These are phyloP conservation scores for Lophura nycthemera DNA, from an alignment of 2,113 vertebrate genomes.

Conservation along the genomic window DNA sequence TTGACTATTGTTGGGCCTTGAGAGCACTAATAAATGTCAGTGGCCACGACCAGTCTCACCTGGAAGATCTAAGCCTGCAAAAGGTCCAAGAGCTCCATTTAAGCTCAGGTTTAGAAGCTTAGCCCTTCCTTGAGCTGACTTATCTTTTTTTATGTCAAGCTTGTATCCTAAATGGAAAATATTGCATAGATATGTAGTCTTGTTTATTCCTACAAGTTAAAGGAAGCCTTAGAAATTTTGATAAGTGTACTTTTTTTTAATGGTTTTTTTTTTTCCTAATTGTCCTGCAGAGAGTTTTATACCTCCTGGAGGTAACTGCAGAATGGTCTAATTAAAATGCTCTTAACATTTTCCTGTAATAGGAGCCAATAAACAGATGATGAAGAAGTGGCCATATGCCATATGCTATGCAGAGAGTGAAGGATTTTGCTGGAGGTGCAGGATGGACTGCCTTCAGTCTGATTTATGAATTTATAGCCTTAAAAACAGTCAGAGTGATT, in stretches of 20 bases:
- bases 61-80: neutral
- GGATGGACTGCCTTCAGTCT: neutral
- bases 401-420: neutral
- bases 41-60: neutral
- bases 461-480: neutral
- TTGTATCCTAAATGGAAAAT: fast-evolving
- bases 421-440: neutral
- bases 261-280: neutral
- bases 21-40: neutral
- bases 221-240: neutral
- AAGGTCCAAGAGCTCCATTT: neutral
- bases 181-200: fast-evolving
- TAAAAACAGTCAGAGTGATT: neutral
- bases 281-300: neutral
- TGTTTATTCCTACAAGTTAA: neutral
- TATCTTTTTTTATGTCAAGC: neutral
- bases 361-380: neutral
- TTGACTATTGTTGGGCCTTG: neutral
- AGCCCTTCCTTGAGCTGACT: fast-evolving
- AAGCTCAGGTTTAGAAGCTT: neutral
- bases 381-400: neutral
- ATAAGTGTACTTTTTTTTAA: neutral
- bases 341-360: neutral
- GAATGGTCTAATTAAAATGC: neutral
- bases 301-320: neutral